Base-by-base conservation (phyloP, 1,140 invertebrate genomes). In the Brachionus paranguensis region DNA sequence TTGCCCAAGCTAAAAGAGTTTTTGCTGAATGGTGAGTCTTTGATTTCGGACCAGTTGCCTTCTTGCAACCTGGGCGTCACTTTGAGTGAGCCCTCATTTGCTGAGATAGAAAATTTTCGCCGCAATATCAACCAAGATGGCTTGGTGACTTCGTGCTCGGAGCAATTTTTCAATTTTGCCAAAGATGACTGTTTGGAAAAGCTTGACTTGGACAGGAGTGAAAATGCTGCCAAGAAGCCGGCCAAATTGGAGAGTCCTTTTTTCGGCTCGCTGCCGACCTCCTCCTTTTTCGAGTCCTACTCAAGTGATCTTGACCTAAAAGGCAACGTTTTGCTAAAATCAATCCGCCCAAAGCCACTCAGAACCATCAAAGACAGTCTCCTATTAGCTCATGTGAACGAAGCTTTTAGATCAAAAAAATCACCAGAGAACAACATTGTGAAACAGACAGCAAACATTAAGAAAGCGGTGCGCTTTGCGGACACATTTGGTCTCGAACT, bases 401-500 rank as follows among this genome's bases (percentile, higher is more conserved):
- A 47, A 14, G 72, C 72, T 29, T 76, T 76, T n/a, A 76, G 12
- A 17, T 12, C 41, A 6, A 76, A 76, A 29, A 20, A 14, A 33
- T 47, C 72, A 27, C 27, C 20, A 27, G 43, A 76, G 20, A 76
- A 29, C 11, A 76, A 27, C 33, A 76, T 76, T 50, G n/a, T 76
- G 24, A 29, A 45, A 14, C 43, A 24, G 14, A 33, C 78, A 27
- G n/a, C 14, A 4, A 81, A 17, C 10, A 41, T 11, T 3, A 60
- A 68, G 64, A 81, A 81, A 47, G 43, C 43, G 17, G 78, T 81
- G 7, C 50, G 78, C 11, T 81, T 81, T n/a, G 78, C 78, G 20
- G 78, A 81, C 33, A 45, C 78, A 14, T 81, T 81, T 64, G 78
- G 78, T 7, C 53, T 81, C 0, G 78, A 81, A 24, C 47, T 81